Conservation (phyloP, 2,113 vertebrate genomes). For the Crotalus tigris region DNA sequence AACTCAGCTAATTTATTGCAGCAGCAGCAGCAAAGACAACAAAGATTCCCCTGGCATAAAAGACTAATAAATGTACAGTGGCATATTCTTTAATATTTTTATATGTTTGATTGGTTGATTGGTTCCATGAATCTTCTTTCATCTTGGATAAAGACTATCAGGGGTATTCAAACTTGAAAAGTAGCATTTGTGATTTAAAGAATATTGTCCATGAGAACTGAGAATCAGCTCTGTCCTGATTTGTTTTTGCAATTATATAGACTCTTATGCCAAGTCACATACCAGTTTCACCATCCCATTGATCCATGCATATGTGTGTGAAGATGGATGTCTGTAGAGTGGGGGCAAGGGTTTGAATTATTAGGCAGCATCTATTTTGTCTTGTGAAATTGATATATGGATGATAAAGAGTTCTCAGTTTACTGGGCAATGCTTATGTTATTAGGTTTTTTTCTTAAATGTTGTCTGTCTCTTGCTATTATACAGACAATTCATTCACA, state of each 20-base stretch:
- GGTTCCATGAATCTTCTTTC: background rate
- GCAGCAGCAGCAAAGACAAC: background rate
- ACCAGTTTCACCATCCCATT: background rate
- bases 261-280: background rate
- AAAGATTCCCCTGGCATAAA: background rate
- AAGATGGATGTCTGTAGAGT: background rate
- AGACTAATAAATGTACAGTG: background rate
- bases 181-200: background rate
- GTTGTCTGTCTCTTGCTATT: constrained; percentile 3
- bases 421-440: background rate
- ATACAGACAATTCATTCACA: background rate
- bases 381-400: background rate
- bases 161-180: background rate
- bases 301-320: background rate
- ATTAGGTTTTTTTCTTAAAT: constrained; percentile 3
- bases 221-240: background rate
- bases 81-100: background rate
- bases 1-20: background rate
- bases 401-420: background rate
- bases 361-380: background rate
- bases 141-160: background rate
- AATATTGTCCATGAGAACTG: background rate
- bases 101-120: background rate
- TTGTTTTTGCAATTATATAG: background rate
- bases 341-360: background rate